Percentiles rank a stretch among this genome's conserved stretches.
These are phyloP conservation scores for Anableps anableps DNA, from an alignment of 2,797 vertebrate genomes.

Conservation along the genomic window DNA sequence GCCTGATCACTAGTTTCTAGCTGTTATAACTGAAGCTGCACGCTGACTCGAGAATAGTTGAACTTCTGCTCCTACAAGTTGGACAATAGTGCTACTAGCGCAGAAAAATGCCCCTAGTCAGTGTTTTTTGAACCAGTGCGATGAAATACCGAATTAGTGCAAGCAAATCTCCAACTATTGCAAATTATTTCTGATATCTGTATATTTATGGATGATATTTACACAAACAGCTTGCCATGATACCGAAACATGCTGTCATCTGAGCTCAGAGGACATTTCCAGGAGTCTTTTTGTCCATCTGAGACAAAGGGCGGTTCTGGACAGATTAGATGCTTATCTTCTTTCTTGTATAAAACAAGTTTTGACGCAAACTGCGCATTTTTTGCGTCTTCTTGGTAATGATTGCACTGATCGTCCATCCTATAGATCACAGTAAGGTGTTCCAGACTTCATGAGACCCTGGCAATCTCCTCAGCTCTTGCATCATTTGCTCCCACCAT, in stretches of 20 bases:
- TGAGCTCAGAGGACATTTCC: no score
- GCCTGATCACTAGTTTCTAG: no score
- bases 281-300: no score
- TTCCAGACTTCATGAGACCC: slow-evolving; percentile 8
- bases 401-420: neutral
- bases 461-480: slow-evolving; percentile 76
- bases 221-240: neutral
- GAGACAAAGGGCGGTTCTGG: no score
- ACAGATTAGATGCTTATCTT: neutral
- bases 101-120: neutral
- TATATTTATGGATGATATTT: no score
- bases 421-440: neutral
- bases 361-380: neutral
- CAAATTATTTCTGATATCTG: no score
- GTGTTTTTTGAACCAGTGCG: neutral
- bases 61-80: neutral
- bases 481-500: slow-evolving; percentile 76
- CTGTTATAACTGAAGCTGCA: no score
- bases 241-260: neutral
- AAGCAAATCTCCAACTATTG: neutral
- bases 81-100: neutral
- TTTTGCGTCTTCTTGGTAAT: neutral
- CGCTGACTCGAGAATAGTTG: no score
- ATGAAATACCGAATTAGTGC: neutral
- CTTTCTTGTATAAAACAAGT: neutral